Conservation (phyloP, 2,113 vertebrate genomes). For the Ibidorhyncha struthersii region DNA sequence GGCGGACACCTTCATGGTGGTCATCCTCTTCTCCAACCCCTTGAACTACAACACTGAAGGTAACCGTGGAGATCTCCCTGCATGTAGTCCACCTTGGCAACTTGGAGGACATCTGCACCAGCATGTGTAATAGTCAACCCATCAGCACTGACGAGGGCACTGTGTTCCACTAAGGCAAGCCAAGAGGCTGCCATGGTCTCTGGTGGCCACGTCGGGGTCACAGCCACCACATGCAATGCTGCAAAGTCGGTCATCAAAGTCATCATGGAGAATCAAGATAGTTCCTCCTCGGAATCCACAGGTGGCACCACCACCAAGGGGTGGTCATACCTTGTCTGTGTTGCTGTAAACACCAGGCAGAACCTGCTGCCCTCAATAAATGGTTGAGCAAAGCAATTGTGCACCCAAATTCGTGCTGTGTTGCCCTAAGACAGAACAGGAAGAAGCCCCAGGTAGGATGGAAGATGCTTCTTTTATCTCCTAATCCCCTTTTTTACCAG, state of each 20-base stretch:
- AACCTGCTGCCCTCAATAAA: not conserved
- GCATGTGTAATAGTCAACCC: accelerated
- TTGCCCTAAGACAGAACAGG: not conserved
- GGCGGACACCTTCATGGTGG: not conserved
- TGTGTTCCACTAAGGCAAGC: not conserved
- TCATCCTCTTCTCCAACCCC: not conserved
- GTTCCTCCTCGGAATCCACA: not conserved
- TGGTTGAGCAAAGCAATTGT: not conserved
- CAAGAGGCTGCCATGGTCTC: not conserved
- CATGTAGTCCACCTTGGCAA: not conserved
- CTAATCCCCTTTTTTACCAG: not conserved
- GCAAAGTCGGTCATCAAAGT: not conserved
- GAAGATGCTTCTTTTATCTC: not conserved
- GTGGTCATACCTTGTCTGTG: accelerated
- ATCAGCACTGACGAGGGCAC: accelerated
- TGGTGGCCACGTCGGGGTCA: accelerated
- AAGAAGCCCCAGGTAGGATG: not conserved
- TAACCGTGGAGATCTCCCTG: not conserved
- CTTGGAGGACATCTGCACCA: not conserved
- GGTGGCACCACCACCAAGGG: not conserved
- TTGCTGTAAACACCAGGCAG: not conserved
- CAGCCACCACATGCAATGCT: not conserved
- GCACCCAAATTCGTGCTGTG: not conserved
- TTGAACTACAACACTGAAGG: not conserved
- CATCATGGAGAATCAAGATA: not conserved